These are phyloP conservation scores for Sparus aurata DNA, from an alignment of 2,797 vertebrate genomes.

Conservation along the genomic window DNA sequence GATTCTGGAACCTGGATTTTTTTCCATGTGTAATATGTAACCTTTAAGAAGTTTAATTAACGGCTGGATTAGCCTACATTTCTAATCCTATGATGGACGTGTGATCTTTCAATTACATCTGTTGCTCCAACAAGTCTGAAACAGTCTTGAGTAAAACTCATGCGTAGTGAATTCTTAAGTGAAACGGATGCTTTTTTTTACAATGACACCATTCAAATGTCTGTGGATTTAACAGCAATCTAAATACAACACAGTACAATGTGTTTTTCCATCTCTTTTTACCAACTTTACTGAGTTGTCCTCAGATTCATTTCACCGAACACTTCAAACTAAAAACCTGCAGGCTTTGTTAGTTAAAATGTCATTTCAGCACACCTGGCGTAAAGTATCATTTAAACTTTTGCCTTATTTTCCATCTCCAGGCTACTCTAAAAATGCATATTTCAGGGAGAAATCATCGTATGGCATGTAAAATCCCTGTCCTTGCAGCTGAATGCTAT, in stretches of 20 bases:
- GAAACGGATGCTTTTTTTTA: constrained; percentile 4
- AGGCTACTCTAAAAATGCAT: constrained; percentile 5
- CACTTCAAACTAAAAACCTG: too few relatives aligned
- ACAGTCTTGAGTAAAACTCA: background rate
- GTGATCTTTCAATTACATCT: background rate
- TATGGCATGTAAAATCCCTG: constrained; percentile 18
- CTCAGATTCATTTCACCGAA: background rate
- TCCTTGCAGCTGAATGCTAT: constrained; percentile 38
- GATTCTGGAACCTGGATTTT: too few relatives aligned
- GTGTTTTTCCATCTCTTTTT: background rate
- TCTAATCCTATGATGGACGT: background rate
- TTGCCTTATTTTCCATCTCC: constrained; percentile 3
- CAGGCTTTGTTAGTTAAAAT: background rate
- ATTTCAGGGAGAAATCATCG: constrained; percentile 5
- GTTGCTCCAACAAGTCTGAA: constrained; percentile 43
- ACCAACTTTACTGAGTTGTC: background rate
- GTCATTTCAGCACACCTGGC: background rate
- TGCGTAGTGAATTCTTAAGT: constrained; percentile 32
- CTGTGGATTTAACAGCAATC: background rate
- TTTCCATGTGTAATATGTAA: too few relatives aligned
- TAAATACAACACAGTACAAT: background rate
- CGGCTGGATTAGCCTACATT: background rate
- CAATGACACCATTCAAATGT: background rate
- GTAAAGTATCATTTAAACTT: background rate
- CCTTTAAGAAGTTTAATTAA: too few relatives aligned